phyloP scores from a whole-genome alignment of 2,113 vertebrate genomes.

The Hemicordylus capensis region DNA sequence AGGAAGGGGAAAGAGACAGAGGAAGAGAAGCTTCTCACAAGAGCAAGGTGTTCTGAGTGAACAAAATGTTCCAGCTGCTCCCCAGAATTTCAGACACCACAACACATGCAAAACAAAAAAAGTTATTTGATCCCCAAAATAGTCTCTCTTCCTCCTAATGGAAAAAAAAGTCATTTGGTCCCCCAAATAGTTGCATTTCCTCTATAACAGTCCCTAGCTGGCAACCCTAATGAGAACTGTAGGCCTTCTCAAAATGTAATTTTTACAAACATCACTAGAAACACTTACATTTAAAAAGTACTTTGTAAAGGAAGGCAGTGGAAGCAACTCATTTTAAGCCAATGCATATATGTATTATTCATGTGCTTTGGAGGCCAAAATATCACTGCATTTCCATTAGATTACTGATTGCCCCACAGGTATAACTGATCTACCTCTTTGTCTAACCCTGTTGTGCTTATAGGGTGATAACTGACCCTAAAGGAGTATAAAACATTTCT shows the following conservation, averaged over 20 bases:
- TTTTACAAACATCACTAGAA: background rate
- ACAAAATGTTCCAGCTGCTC: too few species aligned
- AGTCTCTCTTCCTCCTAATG: too few species aligned
- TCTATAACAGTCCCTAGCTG: too few species aligned
- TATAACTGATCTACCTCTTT: background rate
- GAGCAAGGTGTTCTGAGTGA: too few species aligned
- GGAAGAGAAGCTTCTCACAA: too few species aligned
- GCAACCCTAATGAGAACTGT: background rate
- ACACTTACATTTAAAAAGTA: conserved; percentile 17
- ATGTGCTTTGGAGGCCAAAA: conserved; percentile 26
- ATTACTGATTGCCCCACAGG: background rate
- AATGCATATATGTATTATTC: conserved; percentile 25
- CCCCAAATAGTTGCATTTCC: too few species aligned
- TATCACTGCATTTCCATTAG: conserved; percentile 43
- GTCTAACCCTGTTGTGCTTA: background rate
- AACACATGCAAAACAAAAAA: too few species aligned
- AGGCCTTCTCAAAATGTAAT: conserved; percentile 15
- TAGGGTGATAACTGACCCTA: background rate
- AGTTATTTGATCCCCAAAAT: too few species aligned
- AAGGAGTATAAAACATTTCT: background rate
- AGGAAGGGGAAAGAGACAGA: too few species aligned
- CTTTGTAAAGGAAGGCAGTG: conserved; percentile 5
- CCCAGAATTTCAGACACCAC: too few species aligned
- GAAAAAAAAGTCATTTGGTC: too few species aligned
- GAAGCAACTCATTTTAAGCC: conserved; percentile 22